Evolutionary conservation across 2,113 vertebrate species (phyloP), one percentile per base, ranked within the genome.

Genomic region (Struthidea cinerea): DNA sequence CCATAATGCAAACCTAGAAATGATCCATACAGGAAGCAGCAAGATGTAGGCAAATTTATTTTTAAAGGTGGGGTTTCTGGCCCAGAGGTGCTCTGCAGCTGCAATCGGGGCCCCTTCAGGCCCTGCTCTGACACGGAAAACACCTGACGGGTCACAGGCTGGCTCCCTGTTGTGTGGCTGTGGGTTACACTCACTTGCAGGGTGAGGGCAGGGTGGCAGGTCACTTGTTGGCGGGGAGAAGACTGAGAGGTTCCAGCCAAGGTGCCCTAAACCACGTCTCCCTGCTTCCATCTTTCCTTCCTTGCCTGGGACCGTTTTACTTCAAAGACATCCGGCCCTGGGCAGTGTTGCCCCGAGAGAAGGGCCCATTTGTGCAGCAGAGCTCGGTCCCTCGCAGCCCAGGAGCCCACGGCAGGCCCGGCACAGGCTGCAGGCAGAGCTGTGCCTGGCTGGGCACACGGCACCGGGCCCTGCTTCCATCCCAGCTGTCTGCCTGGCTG

Each of bases 1-100:
- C 30, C 23, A 0, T 1, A 13, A 49, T 0, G 0, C 56, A 19
- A 4, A 3, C 18, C 41, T 23, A 9, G 23, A 13, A 23, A 39
- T 0, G 0, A 37, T 33, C 22, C 1, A 0, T 13, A 5, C 15
- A 9, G 19, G 64, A 20, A 46, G 55, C 33, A 52, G 28, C 1
- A 3, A 28, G 33, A 53, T 10, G 12, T 1, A 10, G 61, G 17
- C 1, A 0, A 28, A 13, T 77, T 23, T 4, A 3, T 5, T 37
- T 27, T 6, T 7, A 13, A 16, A 57, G 52, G 12, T 5, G n/a
- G 8, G 10, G 22, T 22, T 68, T 11, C 37, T 13, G 39, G 46
- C 22, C 28, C 64, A 15, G 55, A 15, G 33, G 28, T 23, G 47
- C 64, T n/a, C 23, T 77, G 53, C 57, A 41, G 41, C 68, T 56